A percentile compares a stretch with the other conserved stretches of the same genome.
Evolutionary conservation across 2,797 vertebrate species (phyloP).

Genomic region (Margarornis squamiger): DNA sequence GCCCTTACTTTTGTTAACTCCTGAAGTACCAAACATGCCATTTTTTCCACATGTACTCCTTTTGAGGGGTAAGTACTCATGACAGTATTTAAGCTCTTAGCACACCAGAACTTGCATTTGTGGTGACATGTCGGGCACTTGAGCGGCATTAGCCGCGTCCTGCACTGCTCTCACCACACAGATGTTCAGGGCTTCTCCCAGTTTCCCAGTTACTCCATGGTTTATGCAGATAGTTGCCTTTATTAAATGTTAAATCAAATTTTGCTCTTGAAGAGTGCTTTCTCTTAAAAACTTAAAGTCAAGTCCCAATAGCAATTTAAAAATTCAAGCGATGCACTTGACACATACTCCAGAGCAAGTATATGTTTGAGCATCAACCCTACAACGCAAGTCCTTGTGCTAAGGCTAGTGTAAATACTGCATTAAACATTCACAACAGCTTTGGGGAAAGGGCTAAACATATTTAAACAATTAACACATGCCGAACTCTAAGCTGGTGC

Average conservation of each 20-base stretch:
- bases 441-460: slow-evolving; percentile 57
- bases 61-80: background rate
- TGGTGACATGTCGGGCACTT: background rate
- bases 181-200: slow-evolving; percentile 9
- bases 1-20: slow-evolving; percentile 61
- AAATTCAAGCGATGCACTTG: background rate
- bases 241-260: slow-evolving; percentile 17
- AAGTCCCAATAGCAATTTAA: background rate
- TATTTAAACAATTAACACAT: slow-evolving; percentile 62
- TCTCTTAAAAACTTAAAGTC: background rate
- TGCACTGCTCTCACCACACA: background rate
- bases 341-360: slow-evolving; percentile 5
- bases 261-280: background rate
- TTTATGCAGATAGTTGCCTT: background rate
- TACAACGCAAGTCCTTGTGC: slow-evolving; percentile 3
- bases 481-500: slow-evolving; percentile 31
- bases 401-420: slow-evolving; percentile 56
- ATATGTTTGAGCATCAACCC: slow-evolving; percentile 1
- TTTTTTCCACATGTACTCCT: background rate
- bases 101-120: background rate
- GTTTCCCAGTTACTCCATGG: background rate
- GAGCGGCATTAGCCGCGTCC: background rate
- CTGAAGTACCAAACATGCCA: background rate
- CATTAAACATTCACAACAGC: slow-evolving; percentile 63
- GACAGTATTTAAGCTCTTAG: background rate